Evolutionary conservation across 2,113 vertebrate genomes (phyloP).

Genomic region (Chaenocephalus aceratus): DNA sequence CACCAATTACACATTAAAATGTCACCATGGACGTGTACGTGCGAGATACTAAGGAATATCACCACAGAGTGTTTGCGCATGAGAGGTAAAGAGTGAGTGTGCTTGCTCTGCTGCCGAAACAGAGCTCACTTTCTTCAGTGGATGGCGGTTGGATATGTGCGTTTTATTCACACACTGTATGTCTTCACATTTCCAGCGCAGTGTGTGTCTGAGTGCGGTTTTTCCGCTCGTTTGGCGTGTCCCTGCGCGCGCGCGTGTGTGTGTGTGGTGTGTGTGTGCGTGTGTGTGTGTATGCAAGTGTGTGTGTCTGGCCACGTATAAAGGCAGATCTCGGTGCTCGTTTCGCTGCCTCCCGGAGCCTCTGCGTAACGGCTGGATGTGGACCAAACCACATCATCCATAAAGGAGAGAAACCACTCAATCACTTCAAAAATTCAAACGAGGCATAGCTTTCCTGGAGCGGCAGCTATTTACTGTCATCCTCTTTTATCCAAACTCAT

Average conservation of each 20-base stretch:
- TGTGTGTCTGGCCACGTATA: conserved; percentile 44
- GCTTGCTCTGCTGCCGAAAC: conserved; percentile 19
- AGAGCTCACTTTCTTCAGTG: conserved; percentile 48
- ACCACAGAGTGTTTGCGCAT: conserved; percentile 38
- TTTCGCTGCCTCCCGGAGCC: conserved; percentile 30
- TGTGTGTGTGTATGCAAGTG: not conserved
- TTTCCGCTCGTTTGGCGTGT: not conserved
- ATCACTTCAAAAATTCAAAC: too few relatives aligned
- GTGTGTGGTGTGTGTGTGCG: not conserved
- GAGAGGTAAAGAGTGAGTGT: not conserved
- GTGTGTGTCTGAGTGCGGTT: not conserved
- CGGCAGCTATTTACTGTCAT: not conserved
- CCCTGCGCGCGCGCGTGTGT: not conserved
- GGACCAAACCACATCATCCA: not conserved
- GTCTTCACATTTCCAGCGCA: conserved; percentile 14
- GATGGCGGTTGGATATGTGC: conserved; percentile 38
- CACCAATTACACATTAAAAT: not conserved
- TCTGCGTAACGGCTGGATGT: conserved; percentile 38
- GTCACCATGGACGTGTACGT: conserved; percentile 4
- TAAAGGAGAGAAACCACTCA: not conserved
- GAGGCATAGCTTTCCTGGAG: not conserved
- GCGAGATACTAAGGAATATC: not conserved
- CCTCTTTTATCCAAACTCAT: too few relatives aligned
- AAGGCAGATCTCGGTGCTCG: conserved; percentile 16
- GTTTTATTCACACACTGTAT: conserved; percentile 13